These are phyloP conservation scores for Zootoca vivipara DNA, from an alignment of 2,113 vertebrate genomes.

Conservation along the genomic window DNA sequence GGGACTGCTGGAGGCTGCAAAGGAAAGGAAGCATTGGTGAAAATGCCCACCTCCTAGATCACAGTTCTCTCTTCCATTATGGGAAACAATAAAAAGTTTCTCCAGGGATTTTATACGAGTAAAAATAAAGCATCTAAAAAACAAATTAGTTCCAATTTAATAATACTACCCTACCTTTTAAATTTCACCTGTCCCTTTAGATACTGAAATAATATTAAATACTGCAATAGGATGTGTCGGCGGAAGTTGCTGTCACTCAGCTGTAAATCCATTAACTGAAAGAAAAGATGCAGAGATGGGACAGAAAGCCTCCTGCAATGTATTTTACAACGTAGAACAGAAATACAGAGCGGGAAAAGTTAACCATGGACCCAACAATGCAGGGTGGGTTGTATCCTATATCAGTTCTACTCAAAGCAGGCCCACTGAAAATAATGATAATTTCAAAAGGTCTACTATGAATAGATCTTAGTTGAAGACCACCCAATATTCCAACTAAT, in stretches of 20 bases:
- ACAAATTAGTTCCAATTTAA: neutral
- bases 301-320: neutral
- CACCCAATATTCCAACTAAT: too few relatives aligned
- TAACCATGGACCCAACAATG: too few relatives aligned
- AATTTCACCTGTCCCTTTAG: slow-evolving; percentile 98
- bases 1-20: neutral
- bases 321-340: neutral
- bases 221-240: slow-evolving; percentile 95
- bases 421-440: too few relatives aligned
- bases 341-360: neutral
- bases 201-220: slow-evolving; percentile 98
- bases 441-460: too few relatives aligned
- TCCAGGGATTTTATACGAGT: too few relatives aligned
- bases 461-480: too few relatives aligned
- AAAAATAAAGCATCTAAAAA: neutral
- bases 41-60: neutral
- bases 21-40: neutral
- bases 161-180: slow-evolving; percentile 85
- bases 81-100: too few relatives aligned
- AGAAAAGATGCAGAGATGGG: slow-evolving; percentile 17
- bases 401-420: too few relatives aligned
- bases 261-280: slow-evolving; percentile 97
- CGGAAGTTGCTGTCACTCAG: slow-evolving; percentile 98
- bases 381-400: too few relatives aligned
- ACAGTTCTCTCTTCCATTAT: neutral